These are phyloP conservation scores for Piprites chloris DNA, from an alignment of 2,113 vertebrate species.

Conservation along the genomic window DNA sequence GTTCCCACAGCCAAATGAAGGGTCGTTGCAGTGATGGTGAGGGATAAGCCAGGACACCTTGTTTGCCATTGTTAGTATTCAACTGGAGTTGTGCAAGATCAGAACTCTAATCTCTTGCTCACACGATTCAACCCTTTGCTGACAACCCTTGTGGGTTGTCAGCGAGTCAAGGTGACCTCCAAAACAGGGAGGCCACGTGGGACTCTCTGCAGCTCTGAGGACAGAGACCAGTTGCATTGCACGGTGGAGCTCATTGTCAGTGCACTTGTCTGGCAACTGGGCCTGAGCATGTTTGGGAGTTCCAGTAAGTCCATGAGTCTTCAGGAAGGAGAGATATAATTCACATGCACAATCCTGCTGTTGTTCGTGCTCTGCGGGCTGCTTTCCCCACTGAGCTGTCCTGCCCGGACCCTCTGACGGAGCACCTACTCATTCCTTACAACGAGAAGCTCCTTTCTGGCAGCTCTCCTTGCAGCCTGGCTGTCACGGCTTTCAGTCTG, in stretches of 20 bases:
- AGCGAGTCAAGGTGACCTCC: neutral
- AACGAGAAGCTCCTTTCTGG: neutral
- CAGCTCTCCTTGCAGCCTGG: neutral
- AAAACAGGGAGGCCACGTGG: neutral
- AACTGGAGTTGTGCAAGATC: neutral
- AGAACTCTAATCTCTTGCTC: constrained; percentile 1
- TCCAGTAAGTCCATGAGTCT: neutral
- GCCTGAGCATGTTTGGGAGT: neutral
- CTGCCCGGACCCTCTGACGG: neutral
- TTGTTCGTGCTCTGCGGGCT: neutral
- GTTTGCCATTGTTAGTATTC: neutral
- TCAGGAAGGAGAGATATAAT: neutral
- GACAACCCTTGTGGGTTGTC: neutral
- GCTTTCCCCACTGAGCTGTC: neutral
- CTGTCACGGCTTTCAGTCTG: neutral
- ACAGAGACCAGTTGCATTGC: neutral
- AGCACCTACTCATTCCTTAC: neutral
- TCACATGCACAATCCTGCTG: neutral
- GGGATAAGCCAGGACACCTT: neutral
- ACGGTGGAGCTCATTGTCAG: neutral
- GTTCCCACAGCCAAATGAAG: neutral
- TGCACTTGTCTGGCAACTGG: fast-evolving
- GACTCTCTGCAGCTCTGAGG: neutral
- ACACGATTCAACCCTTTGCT: fast-evolving
- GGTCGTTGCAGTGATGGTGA: neutral